Base-by-base conservation (phyloP, 2,888 invertebrate species). In the Arenicola marina region DNA sequence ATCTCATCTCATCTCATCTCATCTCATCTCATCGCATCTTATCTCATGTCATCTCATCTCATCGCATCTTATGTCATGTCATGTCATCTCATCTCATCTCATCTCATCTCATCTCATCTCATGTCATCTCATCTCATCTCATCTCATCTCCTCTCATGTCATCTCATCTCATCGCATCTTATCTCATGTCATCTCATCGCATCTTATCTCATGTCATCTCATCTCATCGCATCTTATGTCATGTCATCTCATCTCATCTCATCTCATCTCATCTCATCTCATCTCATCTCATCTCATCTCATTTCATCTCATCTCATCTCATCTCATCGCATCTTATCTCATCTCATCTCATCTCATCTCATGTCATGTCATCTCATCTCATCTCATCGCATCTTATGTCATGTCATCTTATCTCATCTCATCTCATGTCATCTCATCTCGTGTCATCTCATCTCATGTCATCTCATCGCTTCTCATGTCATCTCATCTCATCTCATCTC, bases 1-100 rank as follows among this genome's bases (percentile, higher is more conserved):
- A n/a, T n/a, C 29, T 51, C 29, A 51, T 51, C 29, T 51, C 51
- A 51, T 51, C 21, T 51, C 51, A 51, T n/a, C 51, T 51, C 51
- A 51, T 15, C 24, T 51, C 51, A 28, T 26, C 21, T 51, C 51
- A 51, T n/a, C n/a, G n/a, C n/a, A n/a, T n/a, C n/a, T n/a, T n/a
- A n/a, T n/a, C n/a, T n/a, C n/a, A n/a, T n/a, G n/a, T n/a, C n/a
- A n/a, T n/a, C n/a, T n/a, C n/a, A n/a, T n/a, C n/a, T n/a, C n/a
- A n/a, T n/a, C n/a, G n/a, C n/a, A n/a, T n/a, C n/a, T n/a, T n/a
- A n/a, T n/a, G n/a, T n/a, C n/a, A n/a, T n/a, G n/a, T n/a, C n/a
- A n/a, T n/a, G 18, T 21, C 51, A 51, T n/a, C 4, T 26, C 29
- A 28, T 51, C 21, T 21, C 21, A 28, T n/a, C 51, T 51, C 51